Conservation (phyloP, 2,888 invertebrate genomes). For the Archaeoteleia sp. region DNA sequence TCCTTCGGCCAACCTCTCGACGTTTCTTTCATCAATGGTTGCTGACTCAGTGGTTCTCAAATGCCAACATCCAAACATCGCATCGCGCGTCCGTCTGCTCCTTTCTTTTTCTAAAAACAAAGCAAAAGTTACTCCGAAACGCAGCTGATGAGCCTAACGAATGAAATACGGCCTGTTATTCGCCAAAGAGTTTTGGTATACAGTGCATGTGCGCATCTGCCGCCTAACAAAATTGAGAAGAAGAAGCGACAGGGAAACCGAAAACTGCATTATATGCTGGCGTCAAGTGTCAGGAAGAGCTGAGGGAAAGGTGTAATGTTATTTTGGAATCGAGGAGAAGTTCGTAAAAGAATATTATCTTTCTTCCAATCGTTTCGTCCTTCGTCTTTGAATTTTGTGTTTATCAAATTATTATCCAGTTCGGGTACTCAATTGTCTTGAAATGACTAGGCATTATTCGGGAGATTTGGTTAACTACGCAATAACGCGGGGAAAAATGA, state of each 20-base stretch:
- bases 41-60: slow-evolving; percentile 26
- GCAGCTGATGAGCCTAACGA: slow-evolving; percentile 35
- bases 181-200: slow-evolving; percentile 49
- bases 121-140: no score
- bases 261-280: slow-evolving; percentile 50
- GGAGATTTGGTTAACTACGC: no score
- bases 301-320: slow-evolving; percentile 37
- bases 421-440: no score
- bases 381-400: not conserved
- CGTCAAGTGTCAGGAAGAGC: slow-evolving; percentile 37
- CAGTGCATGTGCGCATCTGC: slow-evolving; percentile 61
- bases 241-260: slow-evolving; percentile 46
- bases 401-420: no score
- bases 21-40: slow-evolving; percentile 37
- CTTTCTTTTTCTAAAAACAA: no score
- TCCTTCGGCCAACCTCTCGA: slow-evolving; percentile 26
- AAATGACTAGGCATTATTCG: no score
- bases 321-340: slow-evolving; percentile 27
- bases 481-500: no score
- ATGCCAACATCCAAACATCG: not conserved
- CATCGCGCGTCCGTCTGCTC: no score
- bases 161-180: slow-evolving; percentile 44
- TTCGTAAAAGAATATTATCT: slow-evolving; percentile 7
- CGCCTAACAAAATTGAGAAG: slow-evolving; percentile 63
- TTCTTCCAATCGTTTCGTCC: slow-evolving; percentile 13